Base-by-base conservation (phyloP, 2,888 invertebrate genomes). In the Clepsis dumicolana region DNA sequence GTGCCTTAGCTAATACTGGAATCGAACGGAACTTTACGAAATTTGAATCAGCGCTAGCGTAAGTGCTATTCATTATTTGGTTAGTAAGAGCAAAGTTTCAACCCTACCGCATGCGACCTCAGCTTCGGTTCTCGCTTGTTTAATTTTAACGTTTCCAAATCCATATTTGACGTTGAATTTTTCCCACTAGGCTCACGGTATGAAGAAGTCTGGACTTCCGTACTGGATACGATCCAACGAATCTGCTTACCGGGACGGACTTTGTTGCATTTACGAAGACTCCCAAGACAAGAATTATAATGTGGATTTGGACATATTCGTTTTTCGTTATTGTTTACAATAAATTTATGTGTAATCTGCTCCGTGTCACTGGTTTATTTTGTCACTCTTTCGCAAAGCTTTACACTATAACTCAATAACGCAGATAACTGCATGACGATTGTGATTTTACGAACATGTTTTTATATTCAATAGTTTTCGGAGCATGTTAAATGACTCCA, bases 141-240 rank as follows among this genome's bases (percentile, higher is more conserved):
- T 70, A 25, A 64, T 65, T 67, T 68, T 48, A 65, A 73, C 73
- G 61, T 72, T 82, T 82, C 89, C 90, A 90, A 91, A 90, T 91
- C 90, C 88, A 90, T 91, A 86, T 91, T 90, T 91, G 84, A 91
- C 85, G 78, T 77, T 72, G 70, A 27, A 76, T 85, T 90, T 90
- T 86, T 88, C 82, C 83, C 87, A 89, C 80, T 91, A 93, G 93
- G 92, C 93, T 93, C 84, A 93, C 93, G 71, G 90, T 93, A 74
- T 93, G 93, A 93, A 90, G 91, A 86, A 72, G 80, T 77, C 80
- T 75, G 84, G 80, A 80, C 71, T 65, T 75, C 79, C 71, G 73
- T 78, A 76, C 80, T 77, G 85, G 84, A 80, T 78, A 70, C 63
- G 71, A 76, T 78, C 74, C 82, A 80, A 78, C 80, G 77, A 77